Percentiles rank a stretch among this genome's conserved stretches.
phyloP scores from a whole-genome alignment of 2,113 vertebrate species.

The Chinchilla lanigera region DNA sequence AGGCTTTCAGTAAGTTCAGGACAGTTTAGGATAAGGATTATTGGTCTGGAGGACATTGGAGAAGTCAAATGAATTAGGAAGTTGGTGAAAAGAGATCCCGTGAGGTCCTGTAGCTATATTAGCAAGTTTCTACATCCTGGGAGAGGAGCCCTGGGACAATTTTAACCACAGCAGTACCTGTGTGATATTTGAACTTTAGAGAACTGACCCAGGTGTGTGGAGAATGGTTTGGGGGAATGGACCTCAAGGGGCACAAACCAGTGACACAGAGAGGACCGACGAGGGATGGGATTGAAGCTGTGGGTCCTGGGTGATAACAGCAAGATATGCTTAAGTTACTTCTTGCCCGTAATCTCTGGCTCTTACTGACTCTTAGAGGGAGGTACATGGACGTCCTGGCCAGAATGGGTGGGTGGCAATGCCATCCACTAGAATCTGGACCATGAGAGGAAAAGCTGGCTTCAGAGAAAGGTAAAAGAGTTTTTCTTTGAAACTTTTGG shows the following conservation, averaged over 20 bases:
- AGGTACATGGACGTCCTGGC: background rate
- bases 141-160: background rate
- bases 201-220: background rate
- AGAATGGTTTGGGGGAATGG: background rate
- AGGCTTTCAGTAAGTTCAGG: background rate
- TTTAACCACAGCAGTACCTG: background rate
- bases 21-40: background rate
- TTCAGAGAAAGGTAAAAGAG: background rate
- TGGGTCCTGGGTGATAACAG: background rate
- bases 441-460: background rate
- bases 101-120: background rate
- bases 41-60: background rate
- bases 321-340: background rate
- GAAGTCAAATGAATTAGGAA: background rate
- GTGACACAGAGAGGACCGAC: too few relatives aligned
- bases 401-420: background rate
- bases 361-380: background rate
- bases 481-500: background rate
- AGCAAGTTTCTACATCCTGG: accelerated
- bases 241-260: background rate
- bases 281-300: background rate
- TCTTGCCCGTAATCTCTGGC: background rate
- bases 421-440: background rate
- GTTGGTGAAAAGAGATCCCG: accelerated
- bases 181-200: background rate